Percentiles rank a stretch among this genome's conserved stretches.
Evolutionary conservation across 2,888 invertebrate species (phyloP).

Genomic region (Cryptocephalus moraei): DNA sequence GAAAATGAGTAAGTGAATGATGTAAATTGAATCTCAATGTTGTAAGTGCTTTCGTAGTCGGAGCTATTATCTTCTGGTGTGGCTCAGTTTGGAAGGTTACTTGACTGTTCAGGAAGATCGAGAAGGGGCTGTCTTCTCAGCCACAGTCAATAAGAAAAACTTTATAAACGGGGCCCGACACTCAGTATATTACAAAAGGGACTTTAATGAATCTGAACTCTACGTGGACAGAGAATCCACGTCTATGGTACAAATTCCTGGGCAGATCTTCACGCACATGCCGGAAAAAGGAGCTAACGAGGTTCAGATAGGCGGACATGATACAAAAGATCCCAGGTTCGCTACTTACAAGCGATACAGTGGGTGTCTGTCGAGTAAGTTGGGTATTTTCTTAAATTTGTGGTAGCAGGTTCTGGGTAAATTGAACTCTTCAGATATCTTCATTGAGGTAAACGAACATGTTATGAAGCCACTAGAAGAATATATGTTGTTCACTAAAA

Average conservation of each 20-base stretch:
- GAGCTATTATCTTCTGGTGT: slow-evolving; percentile 74
- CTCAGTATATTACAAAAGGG: slow-evolving; percentile 61
- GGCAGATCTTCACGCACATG: slow-evolving; percentile 58
- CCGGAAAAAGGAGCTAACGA: slow-evolving; percentile 64
- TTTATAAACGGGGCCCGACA: slow-evolving; percentile 76
- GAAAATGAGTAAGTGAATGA: slow-evolving; percentile 59
- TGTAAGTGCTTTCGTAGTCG: slow-evolving; percentile 42
- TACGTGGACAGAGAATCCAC: slow-evolving; percentile 69
- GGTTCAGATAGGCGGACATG: slow-evolving; percentile 79
- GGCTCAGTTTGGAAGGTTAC: slow-evolving; percentile 73
- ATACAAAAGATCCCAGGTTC: slow-evolving; percentile 72
- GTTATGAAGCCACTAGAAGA: slow-evolving; percentile 88
- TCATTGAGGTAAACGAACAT: slow-evolving; percentile 72
- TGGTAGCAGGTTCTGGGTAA: not conserved
- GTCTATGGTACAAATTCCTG: slow-evolving; percentile 55
- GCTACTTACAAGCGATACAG: slow-evolving; percentile 78
- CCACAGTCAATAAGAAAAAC: slow-evolving; percentile 64
- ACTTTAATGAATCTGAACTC: slow-evolving; percentile 59
- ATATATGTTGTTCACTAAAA: slow-evolving; percentile 83
- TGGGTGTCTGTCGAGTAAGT: slow-evolving; percentile 81
- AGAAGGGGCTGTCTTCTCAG: slow-evolving; percentile 63
- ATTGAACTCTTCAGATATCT: slow-evolving; percentile 54
- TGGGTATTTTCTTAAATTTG: not conserved
- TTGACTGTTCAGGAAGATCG: slow-evolving; percentile 78
- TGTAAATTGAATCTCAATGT: not conserved